Evolutionary conservation across 2,888 invertebrate species (phyloP), one percentile per base, ranked within the genome.

Genomic region (Megastigmus dorsalis): DNA sequence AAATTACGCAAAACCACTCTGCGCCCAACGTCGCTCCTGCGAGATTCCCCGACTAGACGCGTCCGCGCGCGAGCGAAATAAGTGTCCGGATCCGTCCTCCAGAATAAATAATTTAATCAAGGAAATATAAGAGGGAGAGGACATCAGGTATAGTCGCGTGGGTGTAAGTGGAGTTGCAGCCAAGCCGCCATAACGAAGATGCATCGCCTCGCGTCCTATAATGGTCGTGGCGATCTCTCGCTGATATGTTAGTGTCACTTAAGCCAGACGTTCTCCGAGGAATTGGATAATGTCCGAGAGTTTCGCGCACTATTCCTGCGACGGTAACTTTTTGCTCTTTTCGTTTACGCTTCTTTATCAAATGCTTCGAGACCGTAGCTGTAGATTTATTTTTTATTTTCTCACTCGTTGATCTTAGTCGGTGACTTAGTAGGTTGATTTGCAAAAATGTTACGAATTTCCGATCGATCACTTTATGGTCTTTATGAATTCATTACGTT

Each of bases 141-240:
- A 26, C 26, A 26, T n/a, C n/a, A n/a, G n/a, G 10, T 55, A 3
- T 33, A 7, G 15, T 33, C 20, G 20, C 15, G 13, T 33, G 10
- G 18, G 6, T 15, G 15, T 3, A 10, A 20, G 36, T 30, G 30
- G 30, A 10, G 1, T 13, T 13, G 41, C 13, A 41, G 41, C 28
- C 10, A 3, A 26, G 65, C 23, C 30, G 72, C 79, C 80, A 80
- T 84, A 84, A 84, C 82, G 82, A 84, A 84, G 84, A 84, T 82
- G 82, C 82, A 84, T 84, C 72, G 30, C 75, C 68, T n/a, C 75
- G 78, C 63, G 77, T 77, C 76, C 80, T 79, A 50, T 78, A 78
- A 78, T 79, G 81, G 78, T 78, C 41, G 2, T 76, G 77, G 75
- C 36, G 77, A 82, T 82, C 80, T 81, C 80, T 81, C 57, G 50